Percentiles rank a stretch among this genome's conserved stretches.
Evolutionary conservation across 1,140 invertebrate genomes (phyloP).

Genomic region (Hypsibius dujardini): DNA sequence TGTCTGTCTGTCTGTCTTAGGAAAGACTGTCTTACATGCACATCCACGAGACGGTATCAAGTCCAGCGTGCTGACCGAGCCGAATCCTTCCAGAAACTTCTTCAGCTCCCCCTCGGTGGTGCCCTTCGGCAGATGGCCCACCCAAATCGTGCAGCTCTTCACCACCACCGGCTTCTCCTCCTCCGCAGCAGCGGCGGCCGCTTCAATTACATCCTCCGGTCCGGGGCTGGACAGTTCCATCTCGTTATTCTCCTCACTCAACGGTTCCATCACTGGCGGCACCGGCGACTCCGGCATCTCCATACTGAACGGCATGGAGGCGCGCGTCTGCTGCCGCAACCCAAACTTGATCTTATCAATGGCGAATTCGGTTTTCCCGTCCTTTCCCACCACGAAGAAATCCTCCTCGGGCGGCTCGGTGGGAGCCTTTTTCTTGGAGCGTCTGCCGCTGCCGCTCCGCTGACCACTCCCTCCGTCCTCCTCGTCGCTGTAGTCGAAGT

Average conservation of each 20-base stretch:
- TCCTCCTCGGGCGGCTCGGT: background rate
- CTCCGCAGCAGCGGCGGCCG: background rate
- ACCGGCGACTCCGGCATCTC: background rate
- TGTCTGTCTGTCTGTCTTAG: background rate
- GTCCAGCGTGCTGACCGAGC: background rate
- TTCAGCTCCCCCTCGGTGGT: background rate
- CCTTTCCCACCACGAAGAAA: background rate
- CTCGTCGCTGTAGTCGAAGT: constrained; percentile 66
- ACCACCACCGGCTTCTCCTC: background rate
- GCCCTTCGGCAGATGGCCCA: background rate
- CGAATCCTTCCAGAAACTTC: background rate
- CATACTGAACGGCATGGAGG: background rate
- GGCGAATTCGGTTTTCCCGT: background rate
- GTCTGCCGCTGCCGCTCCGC: constrained; percentile 23
- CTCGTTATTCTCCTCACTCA: too few species aligned
- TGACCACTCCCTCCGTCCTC: constrained; percentile 46
- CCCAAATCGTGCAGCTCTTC: constrained; percentile 8
- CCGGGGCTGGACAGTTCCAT: too few species aligned
- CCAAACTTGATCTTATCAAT: constrained; percentile 4
- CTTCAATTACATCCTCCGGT: background rate
- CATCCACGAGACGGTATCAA: constrained; percentile 8
- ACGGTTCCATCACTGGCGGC: background rate
- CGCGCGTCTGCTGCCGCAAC: background rate
- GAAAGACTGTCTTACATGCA: background rate
- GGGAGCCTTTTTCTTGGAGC: background rate